Percentiles rank a stretch among this genome's conserved stretches.
Evolutionary conservation across 2,113 vertebrate genomes (phyloP).

Genomic region (Archocentrus centrarchus): DNA sequence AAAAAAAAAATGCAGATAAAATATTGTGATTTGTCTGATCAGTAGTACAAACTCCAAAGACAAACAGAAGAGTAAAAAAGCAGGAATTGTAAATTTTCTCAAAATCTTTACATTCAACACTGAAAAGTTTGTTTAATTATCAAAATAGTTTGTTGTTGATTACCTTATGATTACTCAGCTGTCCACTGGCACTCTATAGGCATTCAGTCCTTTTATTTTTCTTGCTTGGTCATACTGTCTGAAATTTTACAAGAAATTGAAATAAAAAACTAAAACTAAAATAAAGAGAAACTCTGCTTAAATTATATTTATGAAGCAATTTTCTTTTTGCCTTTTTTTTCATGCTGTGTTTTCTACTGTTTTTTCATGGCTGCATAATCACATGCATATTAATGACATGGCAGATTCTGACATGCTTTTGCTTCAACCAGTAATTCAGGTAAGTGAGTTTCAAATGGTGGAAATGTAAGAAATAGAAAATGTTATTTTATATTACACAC

Average conservation of each 20-base stretch:
- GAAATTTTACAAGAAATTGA: too few species aligned
- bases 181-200: not conserved
- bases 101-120: not conserved
- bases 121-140: not conserved
- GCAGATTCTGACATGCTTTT: too few species aligned
- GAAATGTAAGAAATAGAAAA: not conserved
- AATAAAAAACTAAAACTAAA: too few species aligned
- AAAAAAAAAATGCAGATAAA: not conserved
- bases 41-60: not conserved
- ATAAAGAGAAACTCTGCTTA: too few species aligned
- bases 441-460: not conserved
- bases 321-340: too few species aligned
- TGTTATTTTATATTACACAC: not conserved
- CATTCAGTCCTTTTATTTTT: not conserved
- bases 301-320: too few species aligned
- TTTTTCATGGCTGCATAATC: not conserved
- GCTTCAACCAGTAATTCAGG: not conserved
- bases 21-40: not conserved
- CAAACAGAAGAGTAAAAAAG: not conserved
- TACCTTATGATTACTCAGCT: not conserved
- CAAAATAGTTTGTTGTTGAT: not conserved
- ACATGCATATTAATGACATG: not conserved
- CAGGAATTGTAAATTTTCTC: not conserved
- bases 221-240: not conserved
- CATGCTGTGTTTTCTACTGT: too few species aligned